These are phyloP conservation scores for Uropsilus gracilis DNA, from an alignment of 2,113 vertebrate genomes.

Conservation along the genomic window DNA sequence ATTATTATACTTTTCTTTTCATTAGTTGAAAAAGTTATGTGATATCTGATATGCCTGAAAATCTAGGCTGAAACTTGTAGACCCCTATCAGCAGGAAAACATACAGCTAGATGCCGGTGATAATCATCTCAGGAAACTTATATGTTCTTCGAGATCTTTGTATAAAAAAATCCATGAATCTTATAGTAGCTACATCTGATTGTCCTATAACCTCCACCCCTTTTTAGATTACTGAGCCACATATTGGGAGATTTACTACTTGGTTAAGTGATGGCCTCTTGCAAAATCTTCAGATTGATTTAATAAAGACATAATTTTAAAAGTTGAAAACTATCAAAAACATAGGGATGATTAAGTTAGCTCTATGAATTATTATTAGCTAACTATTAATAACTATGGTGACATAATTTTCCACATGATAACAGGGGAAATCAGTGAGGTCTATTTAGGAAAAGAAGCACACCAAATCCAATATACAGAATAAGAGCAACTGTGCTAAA, in stretches of 20 bases:
- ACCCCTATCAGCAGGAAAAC: not conserved
- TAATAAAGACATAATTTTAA: slow-evolving; percentile 16
- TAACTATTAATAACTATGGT: not conserved
- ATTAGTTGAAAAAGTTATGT: not conserved
- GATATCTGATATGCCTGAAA: not conserved
- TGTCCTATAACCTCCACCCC: not conserved
- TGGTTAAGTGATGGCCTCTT: not conserved
- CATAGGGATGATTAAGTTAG: not conserved
- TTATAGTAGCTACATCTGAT: not conserved
- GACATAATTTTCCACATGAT: not conserved
- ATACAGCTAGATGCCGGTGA: not conserved
- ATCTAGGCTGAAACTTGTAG: not conserved
- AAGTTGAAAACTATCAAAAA: not conserved
- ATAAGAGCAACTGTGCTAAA: not conserved
- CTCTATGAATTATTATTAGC: not conserved
- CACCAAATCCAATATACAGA: not conserved
- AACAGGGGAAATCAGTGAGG: not conserved
- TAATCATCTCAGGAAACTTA: not conserved
- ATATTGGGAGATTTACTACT: not conserved
- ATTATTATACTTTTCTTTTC: not conserved
- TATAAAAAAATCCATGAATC: not conserved
- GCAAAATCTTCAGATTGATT: not conserved
- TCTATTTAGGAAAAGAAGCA: slow-evolving; percentile 15
- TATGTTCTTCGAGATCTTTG: not conserved
- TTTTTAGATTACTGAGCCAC: not conserved